These are phyloP conservation scores for Rhadinocentrus ornatus DNA, from an alignment of 2,797 vertebrate genomes.

Conservation along the genomic window DNA sequence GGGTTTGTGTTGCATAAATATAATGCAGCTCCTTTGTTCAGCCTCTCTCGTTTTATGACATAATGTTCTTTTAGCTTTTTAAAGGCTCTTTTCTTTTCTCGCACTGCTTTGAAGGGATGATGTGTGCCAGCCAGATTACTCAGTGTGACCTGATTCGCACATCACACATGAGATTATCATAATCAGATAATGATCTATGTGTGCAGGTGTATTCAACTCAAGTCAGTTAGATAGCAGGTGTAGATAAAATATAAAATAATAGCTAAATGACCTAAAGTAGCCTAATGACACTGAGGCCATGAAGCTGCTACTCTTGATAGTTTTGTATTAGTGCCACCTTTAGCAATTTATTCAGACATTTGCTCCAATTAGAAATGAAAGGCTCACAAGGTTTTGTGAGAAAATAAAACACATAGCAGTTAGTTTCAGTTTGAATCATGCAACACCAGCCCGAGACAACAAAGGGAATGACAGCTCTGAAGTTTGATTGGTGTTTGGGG, in stretches of 20 bases:
- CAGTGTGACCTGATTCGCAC: neutral
- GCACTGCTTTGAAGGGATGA: neutral
- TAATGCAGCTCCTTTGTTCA: too few relatives aligned
- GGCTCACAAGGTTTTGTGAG: neutral
- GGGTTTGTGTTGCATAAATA: neutral
- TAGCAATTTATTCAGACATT: neutral
- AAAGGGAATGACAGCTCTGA: neutral
- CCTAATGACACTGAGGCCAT: neutral
- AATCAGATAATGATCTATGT: neutral
- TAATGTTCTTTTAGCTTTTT: neutral
- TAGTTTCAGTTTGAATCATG: slow-evolving; percentile 4
- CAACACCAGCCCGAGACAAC: slow-evolving; percentile 3
- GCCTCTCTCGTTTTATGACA: neutral
- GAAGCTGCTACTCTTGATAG: neutral
- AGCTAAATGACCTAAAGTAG: neutral
- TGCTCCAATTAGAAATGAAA: neutral
- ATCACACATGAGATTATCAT: neutral
- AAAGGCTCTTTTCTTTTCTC: neutral
- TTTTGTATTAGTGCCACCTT: too few relatives aligned
- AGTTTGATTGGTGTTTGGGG: neutral
- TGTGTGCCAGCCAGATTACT: neutral
- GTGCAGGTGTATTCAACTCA: neutral
- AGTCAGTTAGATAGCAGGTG: neutral
- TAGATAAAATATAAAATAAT: neutral
- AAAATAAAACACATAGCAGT: neutral